Base-by-base conservation (phyloP, 2,888 invertebrate species). In the Ophion ventricosus region DNA sequence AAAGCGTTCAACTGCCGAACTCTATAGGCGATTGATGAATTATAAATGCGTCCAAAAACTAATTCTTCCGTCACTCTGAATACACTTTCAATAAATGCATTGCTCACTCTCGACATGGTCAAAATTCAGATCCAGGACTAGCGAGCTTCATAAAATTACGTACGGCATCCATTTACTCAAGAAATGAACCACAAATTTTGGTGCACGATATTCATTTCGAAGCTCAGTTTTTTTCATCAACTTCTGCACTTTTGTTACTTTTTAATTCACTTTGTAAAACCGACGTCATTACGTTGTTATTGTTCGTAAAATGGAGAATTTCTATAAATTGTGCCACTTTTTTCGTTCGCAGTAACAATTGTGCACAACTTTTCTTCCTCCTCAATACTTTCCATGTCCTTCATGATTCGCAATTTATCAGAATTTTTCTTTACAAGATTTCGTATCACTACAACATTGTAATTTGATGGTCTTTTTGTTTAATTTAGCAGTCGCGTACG, bases 121-220 rank as follows among this genome's bases (percentile, higher is more conserved):
- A n/a, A 4, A 64, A 84, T 77, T 0, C 0, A 87, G 61, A 54
- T 86, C 70, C 10, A 87, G 20, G 40, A 83, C 80, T 1, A 87
- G 17, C 2, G 82, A 70, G 11, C 81, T 77, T 83, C 87, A 88
- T 2, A 87, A 23, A 5, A 76, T 59, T 7, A 67, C 49, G 29
- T 86, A 87, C 0, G 87, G 82, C 86, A 87, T 86, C 57, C 80
- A 87, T 59, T 56, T 83, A 0, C 26, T 20, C 0, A 86, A 8
- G 1, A 88, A 10, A 73, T 87, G 82, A 1, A 86, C 82, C 0
- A 82, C 72, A 40, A 86, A 85, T 43, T 80, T n/a, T 17, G 87
- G 85, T 2, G 83, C 78, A 59, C 85, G 83, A 66, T 54, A 61
- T 43, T 73, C 4, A 25, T 73, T 61, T 17, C 11, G 23, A 20